These are phyloP conservation scores for Zoanthus sociatus DNA, from an alignment of 92 coral and sea anemone species.

Conservation along the genomic window DNA sequence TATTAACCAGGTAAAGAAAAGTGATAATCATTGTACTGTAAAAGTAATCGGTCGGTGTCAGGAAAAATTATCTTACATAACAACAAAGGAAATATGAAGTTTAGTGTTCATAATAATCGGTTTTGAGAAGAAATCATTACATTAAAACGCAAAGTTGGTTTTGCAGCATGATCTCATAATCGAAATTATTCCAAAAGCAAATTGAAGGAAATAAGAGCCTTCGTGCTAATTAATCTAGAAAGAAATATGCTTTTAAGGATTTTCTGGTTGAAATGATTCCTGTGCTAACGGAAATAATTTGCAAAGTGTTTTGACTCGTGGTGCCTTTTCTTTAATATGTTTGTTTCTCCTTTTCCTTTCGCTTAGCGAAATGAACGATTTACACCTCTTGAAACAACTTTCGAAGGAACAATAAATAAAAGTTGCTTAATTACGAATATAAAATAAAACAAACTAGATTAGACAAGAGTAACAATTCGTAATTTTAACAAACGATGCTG, in stretches of 20 bases:
- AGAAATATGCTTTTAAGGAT: not conserved
- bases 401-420: too few species aligned
- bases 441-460: too few species aligned
- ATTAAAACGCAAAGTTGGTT: not conserved
- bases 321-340: not conserved
- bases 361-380: too few species aligned
- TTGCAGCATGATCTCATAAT: not conserved
- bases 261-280: not conserved
- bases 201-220: not conserved
- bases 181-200: not conserved
- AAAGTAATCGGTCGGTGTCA: not conserved
- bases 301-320: not conserved
- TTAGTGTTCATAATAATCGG: not conserved
- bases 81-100: not conserved
- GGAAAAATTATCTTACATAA: not conserved
- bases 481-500: too few species aligned
- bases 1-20: too few species aligned
- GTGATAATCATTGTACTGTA: too few species aligned
- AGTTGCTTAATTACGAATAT: too few species aligned
- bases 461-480: too few species aligned
- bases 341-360: too few species aligned
- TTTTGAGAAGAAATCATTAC: not conserved
- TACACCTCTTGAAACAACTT: too few species aligned
- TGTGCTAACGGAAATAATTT: constrained; percentile 3
- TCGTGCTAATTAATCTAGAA: not conserved